Conservation (phyloP, 2,113 vertebrate genomes). For the Vanacampus margaritifer region DNA sequence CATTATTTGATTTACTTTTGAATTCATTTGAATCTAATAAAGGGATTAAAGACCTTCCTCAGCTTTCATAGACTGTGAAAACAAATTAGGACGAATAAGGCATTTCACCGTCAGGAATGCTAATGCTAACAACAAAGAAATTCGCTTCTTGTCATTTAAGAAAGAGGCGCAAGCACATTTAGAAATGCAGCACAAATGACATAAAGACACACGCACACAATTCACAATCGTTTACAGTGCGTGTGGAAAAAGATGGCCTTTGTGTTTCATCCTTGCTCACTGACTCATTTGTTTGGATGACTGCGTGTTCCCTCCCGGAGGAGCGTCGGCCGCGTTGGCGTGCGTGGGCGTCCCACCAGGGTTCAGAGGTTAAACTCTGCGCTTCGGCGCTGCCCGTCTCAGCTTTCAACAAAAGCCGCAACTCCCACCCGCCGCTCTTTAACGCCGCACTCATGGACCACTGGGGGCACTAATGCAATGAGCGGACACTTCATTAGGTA, state of each 20-base stretch:
- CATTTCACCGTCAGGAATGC: no score
- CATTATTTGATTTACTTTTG: background rate
- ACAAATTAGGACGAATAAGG: no score
- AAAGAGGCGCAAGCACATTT: no score
- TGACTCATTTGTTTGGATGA: background rate
- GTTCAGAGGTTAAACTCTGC: background rate
- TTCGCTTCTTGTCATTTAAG: no score
- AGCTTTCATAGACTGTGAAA: no score
- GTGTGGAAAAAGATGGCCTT: background rate
- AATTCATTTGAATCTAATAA: no score
- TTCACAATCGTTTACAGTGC: no score
- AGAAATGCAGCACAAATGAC: no score
- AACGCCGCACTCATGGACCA: background rate
- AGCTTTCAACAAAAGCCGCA: background rate
- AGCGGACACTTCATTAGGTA: background rate
- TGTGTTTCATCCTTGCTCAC: background rate
- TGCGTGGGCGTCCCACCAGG: background rate
- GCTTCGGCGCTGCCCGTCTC: background rate
- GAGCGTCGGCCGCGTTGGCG: background rate
- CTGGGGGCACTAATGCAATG: constrained; percentile 1
- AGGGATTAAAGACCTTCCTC: no score
- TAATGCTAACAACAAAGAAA: no score
- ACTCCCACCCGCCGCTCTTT: background rate
- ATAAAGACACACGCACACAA: no score
- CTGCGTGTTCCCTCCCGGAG: background rate